Evolutionary conservation across 2,797 vertebrate species (phyloP).

Genomic region (Pogonophryne albipinna): DNA sequence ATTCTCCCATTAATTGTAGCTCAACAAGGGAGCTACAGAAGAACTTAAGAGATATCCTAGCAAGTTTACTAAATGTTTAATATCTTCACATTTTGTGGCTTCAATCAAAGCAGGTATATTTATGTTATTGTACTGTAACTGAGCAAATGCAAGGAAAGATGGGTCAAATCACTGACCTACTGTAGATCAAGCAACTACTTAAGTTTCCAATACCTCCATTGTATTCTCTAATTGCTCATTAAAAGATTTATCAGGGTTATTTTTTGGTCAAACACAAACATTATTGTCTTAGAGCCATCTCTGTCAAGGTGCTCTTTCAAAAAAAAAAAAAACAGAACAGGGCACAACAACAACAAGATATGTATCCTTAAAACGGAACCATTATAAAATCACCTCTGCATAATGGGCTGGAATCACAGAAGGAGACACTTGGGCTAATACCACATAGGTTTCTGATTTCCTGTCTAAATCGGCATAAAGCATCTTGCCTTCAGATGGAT

Average conservation of each 20-base stretch:
- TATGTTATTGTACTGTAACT: background rate
- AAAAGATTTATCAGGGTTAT: too few species aligned
- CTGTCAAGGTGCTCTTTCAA: slow-evolving; percentile 33
- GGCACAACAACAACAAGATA: slow-evolving; percentile 56
- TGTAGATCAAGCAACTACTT: background rate
- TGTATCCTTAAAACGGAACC: slow-evolving; percentile 64
- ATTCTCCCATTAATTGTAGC: slow-evolving; percentile 33
- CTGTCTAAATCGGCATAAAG: slow-evolving; percentile 82
- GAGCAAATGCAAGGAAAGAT: background rate
- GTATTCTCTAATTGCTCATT: background rate
- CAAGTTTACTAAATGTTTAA: slow-evolving; percentile 5
- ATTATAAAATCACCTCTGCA: slow-evolving; percentile 67
- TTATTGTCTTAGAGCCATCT: background rate
- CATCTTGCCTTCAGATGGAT: slow-evolving; percentile 84
- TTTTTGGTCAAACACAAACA: background rate
- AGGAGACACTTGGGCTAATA: slow-evolving; percentile 70
- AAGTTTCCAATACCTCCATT: background rate
- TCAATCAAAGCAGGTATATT: slow-evolving; percentile 1
- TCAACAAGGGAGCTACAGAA: slow-evolving; percentile 38
- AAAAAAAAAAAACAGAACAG: slow-evolving; percentile 26
- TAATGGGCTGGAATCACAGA: slow-evolving; percentile 70
- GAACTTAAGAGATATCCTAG: background rate
- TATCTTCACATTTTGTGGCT: slow-evolving; percentile 7
- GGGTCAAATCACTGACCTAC: background rate
- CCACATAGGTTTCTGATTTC: slow-evolving; percentile 82